Conservation (phyloP, 1,140 invertebrate genomes). For the Elysia chlorotica region DNA sequence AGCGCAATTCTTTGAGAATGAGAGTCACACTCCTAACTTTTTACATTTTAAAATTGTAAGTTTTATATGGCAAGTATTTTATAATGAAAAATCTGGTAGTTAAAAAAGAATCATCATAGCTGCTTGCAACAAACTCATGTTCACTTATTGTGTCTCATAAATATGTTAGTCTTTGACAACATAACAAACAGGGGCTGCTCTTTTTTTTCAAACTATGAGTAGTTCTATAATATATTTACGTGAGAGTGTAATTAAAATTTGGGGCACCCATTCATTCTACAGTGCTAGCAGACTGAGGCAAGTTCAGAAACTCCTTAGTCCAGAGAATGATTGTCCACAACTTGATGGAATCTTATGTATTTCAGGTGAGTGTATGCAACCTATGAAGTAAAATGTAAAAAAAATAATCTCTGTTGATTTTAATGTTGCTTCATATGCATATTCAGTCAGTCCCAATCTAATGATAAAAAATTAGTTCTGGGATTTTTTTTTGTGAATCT, state of each 20-base stretch:
- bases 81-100: too few relatives aligned
- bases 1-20: too few relatives aligned
- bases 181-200: not conserved
- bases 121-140: not conserved
- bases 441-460: not conserved
- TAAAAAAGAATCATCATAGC: not conserved
- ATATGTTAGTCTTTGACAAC: not conserved
- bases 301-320: slow-evolving; percentile 40
- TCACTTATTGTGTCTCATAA: not conserved
- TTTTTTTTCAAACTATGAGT: not conserved
- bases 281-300: slow-evolving; percentile 41
- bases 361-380: slow-evolving; percentile 47
- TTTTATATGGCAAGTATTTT: too few relatives aligned
- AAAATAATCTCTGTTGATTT: not conserved
- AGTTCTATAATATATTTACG: not conserved
- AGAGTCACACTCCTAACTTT: too few relatives aligned
- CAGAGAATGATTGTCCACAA: slow-evolving; percentile 17
- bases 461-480: not conserved
- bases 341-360: slow-evolving; percentile 49
- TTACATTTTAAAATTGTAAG: too few relatives aligned
- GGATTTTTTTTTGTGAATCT: not conserved
- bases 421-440: not conserved
- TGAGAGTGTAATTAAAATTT: not conserved
- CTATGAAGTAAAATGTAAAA: not conserved
- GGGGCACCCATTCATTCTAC: not conserved